Conservation (phyloP, 2,797 vertebrate genomes). For the Champsocephalus gunnari region DNA sequence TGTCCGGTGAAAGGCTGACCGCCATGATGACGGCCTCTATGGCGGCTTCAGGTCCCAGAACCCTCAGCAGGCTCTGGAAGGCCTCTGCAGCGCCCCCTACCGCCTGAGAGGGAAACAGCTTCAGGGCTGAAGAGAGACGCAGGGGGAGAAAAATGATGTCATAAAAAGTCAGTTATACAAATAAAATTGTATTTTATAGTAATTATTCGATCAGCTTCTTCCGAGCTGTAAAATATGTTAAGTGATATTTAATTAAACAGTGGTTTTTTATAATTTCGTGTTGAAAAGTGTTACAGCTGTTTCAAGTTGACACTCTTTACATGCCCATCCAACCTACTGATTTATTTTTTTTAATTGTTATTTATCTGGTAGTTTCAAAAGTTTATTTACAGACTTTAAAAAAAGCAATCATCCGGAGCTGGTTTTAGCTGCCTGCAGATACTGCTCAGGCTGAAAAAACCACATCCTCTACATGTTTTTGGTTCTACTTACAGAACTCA, state of each 20-base stretch:
- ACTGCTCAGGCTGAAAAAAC: background rate
- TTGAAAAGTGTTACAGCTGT: too few species aligned
- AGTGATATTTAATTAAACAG: too few species aligned
- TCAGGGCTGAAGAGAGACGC: conserved; percentile 46
- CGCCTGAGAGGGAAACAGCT: conserved; percentile 57
- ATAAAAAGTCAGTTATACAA: too few species aligned
- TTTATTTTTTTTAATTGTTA: background rate
- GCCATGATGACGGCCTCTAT: conserved; percentile 85
- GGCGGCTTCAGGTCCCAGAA: conserved; percentile 87
- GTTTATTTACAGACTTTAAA: background rate
- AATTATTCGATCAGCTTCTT: background rate
- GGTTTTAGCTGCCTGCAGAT: background rate
- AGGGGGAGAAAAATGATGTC: background rate
- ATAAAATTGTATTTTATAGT: too few species aligned
- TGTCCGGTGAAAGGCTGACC: conserved; percentile 47
- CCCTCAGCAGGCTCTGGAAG: conserved; percentile 86
- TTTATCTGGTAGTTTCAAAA: background rate
- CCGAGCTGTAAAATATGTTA: too few species aligned
- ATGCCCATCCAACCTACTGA: background rate
- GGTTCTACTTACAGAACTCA: too few species aligned
- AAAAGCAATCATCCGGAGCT: background rate
- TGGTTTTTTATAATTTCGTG: too few species aligned
- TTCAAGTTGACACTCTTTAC: background rate
- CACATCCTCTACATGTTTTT: background rate
- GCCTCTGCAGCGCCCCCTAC: conserved; percentile 34